Percentiles rank a stretch among this genome's conserved stretches.
These are phyloP conservation scores for Eurytoma adleriae DNA, from an alignment of 2,888 invertebrate species.

Conservation along the genomic window DNA sequence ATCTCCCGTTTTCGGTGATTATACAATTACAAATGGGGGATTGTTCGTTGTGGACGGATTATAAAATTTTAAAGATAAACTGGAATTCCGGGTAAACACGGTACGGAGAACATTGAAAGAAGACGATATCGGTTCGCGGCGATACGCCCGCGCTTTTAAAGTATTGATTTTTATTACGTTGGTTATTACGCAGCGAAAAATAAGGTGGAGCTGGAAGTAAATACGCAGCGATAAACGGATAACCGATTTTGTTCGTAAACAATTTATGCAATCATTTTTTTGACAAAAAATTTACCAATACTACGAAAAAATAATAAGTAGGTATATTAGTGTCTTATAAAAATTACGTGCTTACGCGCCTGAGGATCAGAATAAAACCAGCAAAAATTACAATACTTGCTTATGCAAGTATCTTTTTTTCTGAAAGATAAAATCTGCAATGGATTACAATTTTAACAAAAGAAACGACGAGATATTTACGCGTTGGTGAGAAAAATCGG, in stretches of 20 bases:
- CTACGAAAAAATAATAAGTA: too few relatives aligned
- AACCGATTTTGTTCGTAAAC: neutral
- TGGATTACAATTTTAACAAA: neutral
- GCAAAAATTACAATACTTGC: too few relatives aligned
- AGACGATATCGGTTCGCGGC: neutral
- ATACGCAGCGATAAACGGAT: too few relatives aligned
- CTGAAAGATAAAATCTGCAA: too few relatives aligned
- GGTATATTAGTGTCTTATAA: neutral
- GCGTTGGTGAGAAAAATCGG: conserved; percentile 1
- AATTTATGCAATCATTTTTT: neutral
- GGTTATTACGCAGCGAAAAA: neutral
- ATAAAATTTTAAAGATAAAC: conserved; percentile 14
- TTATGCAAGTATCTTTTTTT: too few relatives aligned
- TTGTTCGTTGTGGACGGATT: conserved; percentile 9
- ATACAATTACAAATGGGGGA: conserved; percentile 21
- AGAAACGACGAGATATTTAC: too few relatives aligned
- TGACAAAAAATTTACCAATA: neutral
- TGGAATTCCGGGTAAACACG: conserved; percentile 23
- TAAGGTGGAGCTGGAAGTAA: neutral
- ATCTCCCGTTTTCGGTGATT: conserved; percentile 14
- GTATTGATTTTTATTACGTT: conserved; percentile 1
- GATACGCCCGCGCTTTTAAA: neutral
- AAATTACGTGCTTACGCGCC: conserved; percentile 11
- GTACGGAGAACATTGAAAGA: conserved; percentile 5
- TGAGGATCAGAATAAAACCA: neutral